Conservation (phyloP, 2,113 vertebrate species). For the Scalopus aquaticus region DNA sequence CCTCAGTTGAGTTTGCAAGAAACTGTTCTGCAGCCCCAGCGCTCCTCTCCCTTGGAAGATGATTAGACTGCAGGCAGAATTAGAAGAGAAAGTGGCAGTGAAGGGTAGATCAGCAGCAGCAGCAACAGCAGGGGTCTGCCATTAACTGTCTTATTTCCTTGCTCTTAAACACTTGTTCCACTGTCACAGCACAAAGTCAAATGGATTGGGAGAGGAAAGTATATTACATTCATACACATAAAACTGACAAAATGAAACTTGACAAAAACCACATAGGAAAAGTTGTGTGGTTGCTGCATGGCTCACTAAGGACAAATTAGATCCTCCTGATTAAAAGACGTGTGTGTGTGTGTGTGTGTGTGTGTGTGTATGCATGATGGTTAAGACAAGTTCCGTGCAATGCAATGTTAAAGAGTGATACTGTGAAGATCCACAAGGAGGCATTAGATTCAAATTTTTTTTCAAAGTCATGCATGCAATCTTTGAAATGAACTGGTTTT, state of each 20-base stretch:
- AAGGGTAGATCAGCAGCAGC: neutral
- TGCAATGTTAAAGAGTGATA: neutral
- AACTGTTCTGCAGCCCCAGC: neutral
- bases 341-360: fast-evolving
- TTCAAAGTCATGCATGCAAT: conserved; percentile 42
- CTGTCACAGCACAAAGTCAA: neutral
- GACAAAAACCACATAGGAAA: conserved; percentile 16
- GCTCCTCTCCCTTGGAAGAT: neutral
- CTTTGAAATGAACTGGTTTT: conserved; percentile 58
- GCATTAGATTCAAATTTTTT: conserved; percentile 67
- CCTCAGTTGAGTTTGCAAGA: neutral
- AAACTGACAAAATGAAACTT: conserved; percentile 14
- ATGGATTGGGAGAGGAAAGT: neutral
- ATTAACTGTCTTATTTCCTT: neutral
- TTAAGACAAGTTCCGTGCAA: neutral
- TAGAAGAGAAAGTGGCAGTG: neutral
- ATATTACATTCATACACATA: neutral
- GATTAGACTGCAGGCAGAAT: conserved; percentile 6
- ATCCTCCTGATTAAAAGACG: neutral
- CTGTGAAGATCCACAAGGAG: conserved; percentile 75
- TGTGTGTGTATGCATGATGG: fast-evolving
- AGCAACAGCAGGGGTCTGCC: neutral
- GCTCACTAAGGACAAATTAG: neutral
- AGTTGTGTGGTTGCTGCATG: neutral
- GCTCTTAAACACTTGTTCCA: neutral